Evolutionary conservation across 2,113 vertebrate species (phyloP).

Genomic region (Lepus americanus): DNA sequence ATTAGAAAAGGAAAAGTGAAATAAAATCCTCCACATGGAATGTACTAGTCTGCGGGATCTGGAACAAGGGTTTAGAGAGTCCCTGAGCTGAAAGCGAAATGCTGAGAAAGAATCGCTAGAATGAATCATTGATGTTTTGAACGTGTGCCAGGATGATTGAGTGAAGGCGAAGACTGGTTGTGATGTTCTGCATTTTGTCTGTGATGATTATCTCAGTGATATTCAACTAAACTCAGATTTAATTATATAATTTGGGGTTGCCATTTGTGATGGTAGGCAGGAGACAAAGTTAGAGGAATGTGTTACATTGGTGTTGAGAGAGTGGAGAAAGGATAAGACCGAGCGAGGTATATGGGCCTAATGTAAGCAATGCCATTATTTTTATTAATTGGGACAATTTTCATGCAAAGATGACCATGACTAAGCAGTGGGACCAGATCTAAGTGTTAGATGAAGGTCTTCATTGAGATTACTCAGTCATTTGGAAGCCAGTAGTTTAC

Average conservation of each 20-base stretch:
- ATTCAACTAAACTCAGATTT: conserved; percentile 22
- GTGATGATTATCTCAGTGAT: not conserved
- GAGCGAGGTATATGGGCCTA: not conserved
- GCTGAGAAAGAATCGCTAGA: not conserved
- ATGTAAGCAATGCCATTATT: not conserved
- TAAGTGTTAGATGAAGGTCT: not conserved
- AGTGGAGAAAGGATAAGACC: not conserved
- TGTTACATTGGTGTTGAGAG: not conserved
- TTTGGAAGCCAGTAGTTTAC: not conserved
- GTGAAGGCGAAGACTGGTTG: not conserved
- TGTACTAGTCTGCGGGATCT: not conserved
- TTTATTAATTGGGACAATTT: not conserved
- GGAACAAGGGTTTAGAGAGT: not conserved
- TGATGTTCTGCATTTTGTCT: conserved; percentile 1
- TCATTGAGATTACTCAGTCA: not conserved
- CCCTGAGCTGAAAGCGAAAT: not conserved
- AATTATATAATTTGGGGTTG: conserved; percentile 31
- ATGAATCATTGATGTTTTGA: conserved; percentile 31
- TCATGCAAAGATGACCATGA: not conserved
- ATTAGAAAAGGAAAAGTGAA: not conserved
- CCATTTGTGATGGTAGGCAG: not conserved
- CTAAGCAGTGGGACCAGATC: not conserved
- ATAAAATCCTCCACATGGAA: not conserved
- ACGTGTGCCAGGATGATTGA: not conserved
- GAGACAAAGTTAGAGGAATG: conserved; percentile 2